Percentiles rank a stretch among this genome's conserved stretches.
These are phyloP conservation scores for Heliconius ethilla DNA, from an alignment of 2,888 invertebrate genomes.

Conservation along the genomic window DNA sequence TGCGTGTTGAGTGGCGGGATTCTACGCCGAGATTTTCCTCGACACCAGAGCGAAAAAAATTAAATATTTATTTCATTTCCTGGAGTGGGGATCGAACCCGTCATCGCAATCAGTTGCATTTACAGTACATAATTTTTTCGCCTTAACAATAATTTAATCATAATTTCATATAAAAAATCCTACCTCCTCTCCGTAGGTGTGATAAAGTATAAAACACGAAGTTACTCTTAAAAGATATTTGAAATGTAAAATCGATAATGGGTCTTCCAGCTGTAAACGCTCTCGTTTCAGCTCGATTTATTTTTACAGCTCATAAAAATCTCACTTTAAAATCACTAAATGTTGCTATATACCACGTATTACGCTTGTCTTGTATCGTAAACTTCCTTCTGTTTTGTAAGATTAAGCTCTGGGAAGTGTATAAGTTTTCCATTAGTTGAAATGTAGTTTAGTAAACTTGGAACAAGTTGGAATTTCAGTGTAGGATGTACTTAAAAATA, in stretches of 20 bases:
- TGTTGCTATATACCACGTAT: conserved; percentile 8
- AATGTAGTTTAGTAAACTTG: conserved; percentile 7
- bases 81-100: too few relatives aligned
- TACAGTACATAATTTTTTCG: too few relatives aligned
- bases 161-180: too few relatives aligned
- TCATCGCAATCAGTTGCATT: too few relatives aligned
- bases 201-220: not conserved
- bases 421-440: conserved; percentile 12
- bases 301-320: conserved; percentile 24
- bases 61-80: too few relatives aligned
- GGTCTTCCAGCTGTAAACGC: conserved; percentile 4
- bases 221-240: not conserved
- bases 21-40: too few relatives aligned
- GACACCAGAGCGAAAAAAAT: too few relatives aligned
- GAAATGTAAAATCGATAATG: conserved; percentile 18
- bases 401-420: conserved; percentile 6
- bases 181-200: too few relatives aligned
- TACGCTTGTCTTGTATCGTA: not conserved
- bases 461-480: conserved; percentile 2
- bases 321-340: conserved; percentile 10
- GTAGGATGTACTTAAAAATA: conserved; percentile 16
- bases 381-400: conserved; percentile 13
- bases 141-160: too few relatives aligned
- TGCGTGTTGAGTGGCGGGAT: too few relatives aligned
- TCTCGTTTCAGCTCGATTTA: conserved; percentile 25